Base-by-base conservation (phyloP, 1,140 invertebrate genomes). In the Rhagoletis pomonella region DNA sequence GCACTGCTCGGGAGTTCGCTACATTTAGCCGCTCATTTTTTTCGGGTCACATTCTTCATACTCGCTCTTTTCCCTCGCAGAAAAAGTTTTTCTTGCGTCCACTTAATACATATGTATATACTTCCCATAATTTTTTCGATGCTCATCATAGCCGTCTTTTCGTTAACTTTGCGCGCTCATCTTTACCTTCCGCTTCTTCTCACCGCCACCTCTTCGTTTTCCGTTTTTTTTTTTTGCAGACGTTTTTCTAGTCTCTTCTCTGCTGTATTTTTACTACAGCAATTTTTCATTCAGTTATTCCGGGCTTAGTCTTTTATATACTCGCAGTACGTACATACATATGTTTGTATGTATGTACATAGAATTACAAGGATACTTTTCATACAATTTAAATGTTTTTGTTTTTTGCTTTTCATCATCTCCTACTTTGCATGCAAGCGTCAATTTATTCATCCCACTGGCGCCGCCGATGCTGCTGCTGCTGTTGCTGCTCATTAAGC, bases 401-500 rank as follows among this genome's bases (percentile, higher is more conserved):
- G 5, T 73, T 47, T 50, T n/a, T 81, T 55, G 6, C n/a, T 55
- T 50, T 81, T 81, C 44, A 81, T 81, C 73, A 81, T 81, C 73
- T 19, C 47, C 47, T 81, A 58, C 17, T 81, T 81, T 81, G 44
- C 73, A 81, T 58, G 14, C 0, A 2, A 81, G 47, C 47, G 17
- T 19, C n/a, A 29, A 50, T 81, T 55, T 55, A 6, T 44, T 17
- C 47, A 55, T 55, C 47, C 12, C 3, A 5, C 17, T 81, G 39
- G 9, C 7, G 10, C 47, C 17, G 4, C 4, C 44, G 73, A 2
- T 0, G 6, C 69, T 81, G n/a, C n/a, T 42, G 9, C 10, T 42
- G 42, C 12, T 73, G 42, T n/a, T 73, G 42, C 7, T 73, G 67
- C 73, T 81, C 47, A 81, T 81, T 81, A 81, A 50, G 73, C n/a